Base-by-base conservation (phyloP, 2,888 invertebrate species). In the Acleris laterana region DNA sequence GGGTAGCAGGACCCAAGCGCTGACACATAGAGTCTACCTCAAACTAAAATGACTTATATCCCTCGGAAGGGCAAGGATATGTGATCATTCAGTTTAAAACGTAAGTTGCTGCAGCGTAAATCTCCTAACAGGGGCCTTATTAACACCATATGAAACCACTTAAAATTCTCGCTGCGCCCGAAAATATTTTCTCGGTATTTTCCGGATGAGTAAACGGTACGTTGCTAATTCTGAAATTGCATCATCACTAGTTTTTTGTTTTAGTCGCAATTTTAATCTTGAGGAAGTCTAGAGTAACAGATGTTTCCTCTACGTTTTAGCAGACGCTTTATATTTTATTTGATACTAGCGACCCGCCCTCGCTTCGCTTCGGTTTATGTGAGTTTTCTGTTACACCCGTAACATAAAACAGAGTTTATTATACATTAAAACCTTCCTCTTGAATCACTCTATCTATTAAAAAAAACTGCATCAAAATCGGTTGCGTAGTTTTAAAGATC, bases 281-380 rank as follows among this genome's bases (percentile, higher is more conserved):
- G 71, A 65, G 72, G 75, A 74, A 76, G 70, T 70, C 71, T 68
- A 71, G 72, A 77, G 75, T 77, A 82, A 77, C 83, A 81, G 74
- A 82, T 83, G 80, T 82, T 83, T 80, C 78, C 79, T 80, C 74
- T 79, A 76, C 70, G 77, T 75, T 78, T 76, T 77, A 74, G 75
- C 72, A 74, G 73, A n/a, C 53, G 75, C 72, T 77, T 75, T 76
- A 75, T 77, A 52, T 63, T 58, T 72, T 64, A 52, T 72, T 73
- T 76, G 74, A 72, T 77, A 71, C n/a, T n/a, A n/a, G n/a, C n/a
- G n/a, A n/a, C n/a, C n/a, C n/a, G n/a, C n/a, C n/a, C n/a, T n/a
- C n/a, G n/a, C n/a, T n/a, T n/a, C n/a, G n/a, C n/a, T n/a, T n/a
- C n/a, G n/a, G n/a, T n/a, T n/a, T n/a, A n/a, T n/a, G n/a, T n/a